Conservation (phyloP, 1,140 invertebrate genomes). For the Drosophila bocqueti region DNA sequence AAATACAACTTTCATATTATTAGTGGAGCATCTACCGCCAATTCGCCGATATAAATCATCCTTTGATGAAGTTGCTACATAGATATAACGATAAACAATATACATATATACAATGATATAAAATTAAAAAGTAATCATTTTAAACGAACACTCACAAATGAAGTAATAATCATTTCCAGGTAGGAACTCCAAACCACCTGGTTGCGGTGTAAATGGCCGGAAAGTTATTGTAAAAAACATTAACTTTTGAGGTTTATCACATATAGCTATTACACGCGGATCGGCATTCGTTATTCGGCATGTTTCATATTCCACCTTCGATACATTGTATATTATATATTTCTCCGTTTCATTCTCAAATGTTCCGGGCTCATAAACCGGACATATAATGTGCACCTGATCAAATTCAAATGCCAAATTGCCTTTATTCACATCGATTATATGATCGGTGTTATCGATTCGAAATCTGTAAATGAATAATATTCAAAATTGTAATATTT, state of each 20-base stretch:
- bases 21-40: conserved; percentile 94
- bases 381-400: conserved; percentile 98
- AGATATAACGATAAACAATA: conserved; percentile 1
- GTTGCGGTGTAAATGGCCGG: conserved; percentile 97
- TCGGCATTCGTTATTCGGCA: conserved; percentile 97
- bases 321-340: conserved; percentile 98
- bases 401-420: conserved; percentile 97
- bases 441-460: conserved; percentile 98
- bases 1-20: conserved; percentile 98
- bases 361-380: conserved; percentile 94
- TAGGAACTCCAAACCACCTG: conserved; percentile 96
- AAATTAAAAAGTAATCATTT: neutral
- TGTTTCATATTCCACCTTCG: conserved; percentile 97
- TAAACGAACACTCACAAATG: conserved; percentile 90
- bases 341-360: conserved; percentile 96
- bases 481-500: neutral
- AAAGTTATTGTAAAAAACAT: conserved; percentile 99
- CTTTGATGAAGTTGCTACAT: conserved; percentile 92
- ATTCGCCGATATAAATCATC: conserved; percentile 95
- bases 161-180: conserved; percentile 98
- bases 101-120: neutral
- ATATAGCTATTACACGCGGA: conserved; percentile 96
- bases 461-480: conserved; percentile 91
- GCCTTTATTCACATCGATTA: conserved; percentile 97
- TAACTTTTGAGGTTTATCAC: conserved; percentile 96